phyloP scores from a whole-genome alignment of 2,797 vertebrate species.

The Bovichtus diacanthus region DNA sequence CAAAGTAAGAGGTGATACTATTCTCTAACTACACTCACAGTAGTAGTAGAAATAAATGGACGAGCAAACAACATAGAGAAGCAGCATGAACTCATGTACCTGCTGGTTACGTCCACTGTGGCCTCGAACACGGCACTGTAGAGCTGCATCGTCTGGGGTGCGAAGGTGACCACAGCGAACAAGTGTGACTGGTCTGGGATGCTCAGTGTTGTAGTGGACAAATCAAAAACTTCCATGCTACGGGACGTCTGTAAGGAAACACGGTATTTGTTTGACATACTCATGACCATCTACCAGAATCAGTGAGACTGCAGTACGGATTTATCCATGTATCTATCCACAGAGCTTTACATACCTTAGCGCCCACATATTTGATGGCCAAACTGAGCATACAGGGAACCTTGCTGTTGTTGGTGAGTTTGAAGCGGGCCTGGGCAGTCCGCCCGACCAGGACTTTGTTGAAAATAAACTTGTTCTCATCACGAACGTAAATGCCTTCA shows the following conservation, averaged over 20 bases:
- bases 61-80: background rate
- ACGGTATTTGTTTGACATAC: background rate
- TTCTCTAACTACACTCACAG: background rate
- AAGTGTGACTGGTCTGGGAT: constrained; percentile 68
- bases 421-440: constrained; percentile 87
- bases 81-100: constrained; percentile 40
- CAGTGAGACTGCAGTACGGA: background rate
- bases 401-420: constrained; percentile 86
- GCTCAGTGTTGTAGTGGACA: constrained; percentile 52
- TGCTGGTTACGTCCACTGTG: constrained; percentile 44
- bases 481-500: constrained; percentile 85
- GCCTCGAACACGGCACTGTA: constrained; percentile 72
- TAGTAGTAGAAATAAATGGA: background rate
- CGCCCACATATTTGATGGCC: constrained; percentile 73
- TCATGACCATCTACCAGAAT: background rate
- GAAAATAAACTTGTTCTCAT: constrained; percentile 92
- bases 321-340: background rate
- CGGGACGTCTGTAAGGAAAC: constrained; percentile 37
- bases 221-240: constrained; percentile 59
- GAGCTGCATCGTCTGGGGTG: constrained; percentile 60
- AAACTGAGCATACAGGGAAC: constrained; percentile 86
- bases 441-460: constrained; percentile 87
- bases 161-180: constrained; percentile 68
- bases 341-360: constrained; percentile 80
- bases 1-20: background rate